Base-by-base conservation (phyloP, 92 coral and sea anemone species). In the Hydrozoanthus gracilis region DNA sequence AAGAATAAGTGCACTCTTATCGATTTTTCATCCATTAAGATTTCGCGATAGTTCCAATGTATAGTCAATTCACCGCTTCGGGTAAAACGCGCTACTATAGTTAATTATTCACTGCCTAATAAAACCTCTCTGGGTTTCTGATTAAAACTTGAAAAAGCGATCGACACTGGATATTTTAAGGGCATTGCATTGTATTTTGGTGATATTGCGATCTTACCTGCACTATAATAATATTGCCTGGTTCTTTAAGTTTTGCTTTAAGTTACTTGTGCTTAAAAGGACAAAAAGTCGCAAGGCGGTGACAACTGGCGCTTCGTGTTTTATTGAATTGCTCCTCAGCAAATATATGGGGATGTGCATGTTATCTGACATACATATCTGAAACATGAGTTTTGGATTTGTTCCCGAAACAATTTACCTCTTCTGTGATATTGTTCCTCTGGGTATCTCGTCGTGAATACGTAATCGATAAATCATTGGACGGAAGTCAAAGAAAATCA, bases 321-420 rank as follows among this genome's bases (percentile, higher is more conserved):
- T 50, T 80, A 11, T 54, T 47, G 3, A 48, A 44, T 15, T 3
- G 39, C 20, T 17, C 44, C 16, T 18, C 11, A 45, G 18, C 14
- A 65, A 16, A 8, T 48, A 51, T 18, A 20, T 16, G 54, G 18
- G 55, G 51, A 49, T 18, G 64, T 62, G n/a, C 27, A 18, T 39
- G 44, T 50, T 11, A 48, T 68, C 6, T 64, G 12, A 0, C 65
- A 3, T 44, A 8, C 4, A 64, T 51, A 47, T 47, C n/a, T 65
- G 51, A 48, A 80, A 80, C 10, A 14, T 64, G 39, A 46, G 49
- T 49, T 80, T 16, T 49, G 49, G 18, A 48, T 65, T 66, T 51
- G 85, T 80, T 80, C 73, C 75, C 64, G 18, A 65, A 60, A 80
- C 75, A 80, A 80, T 80, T 80, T 64, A 80, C 66, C 73, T 80